Conservation (phyloP, 1,140 invertebrate species). For the Lethrus apterus region DNA sequence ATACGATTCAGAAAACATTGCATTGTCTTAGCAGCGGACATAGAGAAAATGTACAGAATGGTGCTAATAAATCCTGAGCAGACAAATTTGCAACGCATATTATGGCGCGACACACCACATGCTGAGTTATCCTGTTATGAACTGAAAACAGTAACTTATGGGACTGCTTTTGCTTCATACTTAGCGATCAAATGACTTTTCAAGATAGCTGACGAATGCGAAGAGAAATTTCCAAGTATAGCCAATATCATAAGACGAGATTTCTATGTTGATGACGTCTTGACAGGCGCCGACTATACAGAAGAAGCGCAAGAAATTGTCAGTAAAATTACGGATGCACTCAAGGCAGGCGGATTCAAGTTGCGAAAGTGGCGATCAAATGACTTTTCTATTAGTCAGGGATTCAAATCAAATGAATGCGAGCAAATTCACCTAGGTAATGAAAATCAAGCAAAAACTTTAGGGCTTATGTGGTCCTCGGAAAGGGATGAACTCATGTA, state of each 20-base stretch:
- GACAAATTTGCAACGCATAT: conserved; percentile 20
- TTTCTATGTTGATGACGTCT: neutral
- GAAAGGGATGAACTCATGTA: neutral
- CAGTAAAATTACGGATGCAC: neutral
- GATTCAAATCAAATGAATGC: neutral
- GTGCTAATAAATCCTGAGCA: conserved; percentile 34
- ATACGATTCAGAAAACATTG: conserved; percentile 39
- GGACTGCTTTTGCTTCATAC: conserved; percentile 23
- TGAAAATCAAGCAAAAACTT: neutral
- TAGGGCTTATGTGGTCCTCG: neutral
- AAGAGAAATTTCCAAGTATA: neutral
- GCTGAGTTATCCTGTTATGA: conserved; percentile 25
- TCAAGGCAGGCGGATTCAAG: neutral
- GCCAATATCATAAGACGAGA: neutral
- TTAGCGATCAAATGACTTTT: conserved; percentile 18
- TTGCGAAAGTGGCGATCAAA: neutral
- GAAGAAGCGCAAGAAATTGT: neutral
- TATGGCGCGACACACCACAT: conserved; percentile 24
- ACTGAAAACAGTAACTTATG: conserved; percentile 33
- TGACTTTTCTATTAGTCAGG: neutral
- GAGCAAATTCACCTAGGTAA: neutral
- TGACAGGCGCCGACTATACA: neutral
- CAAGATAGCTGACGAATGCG: conserved; percentile 9
- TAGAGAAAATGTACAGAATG: conserved; percentile 41
- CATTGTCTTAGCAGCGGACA: conserved; percentile 38